These are phyloP conservation scores for Hirtodrosophila trivittata DNA, from an alignment of 2,888 invertebrate genomes.

Conservation along the genomic window DNA sequence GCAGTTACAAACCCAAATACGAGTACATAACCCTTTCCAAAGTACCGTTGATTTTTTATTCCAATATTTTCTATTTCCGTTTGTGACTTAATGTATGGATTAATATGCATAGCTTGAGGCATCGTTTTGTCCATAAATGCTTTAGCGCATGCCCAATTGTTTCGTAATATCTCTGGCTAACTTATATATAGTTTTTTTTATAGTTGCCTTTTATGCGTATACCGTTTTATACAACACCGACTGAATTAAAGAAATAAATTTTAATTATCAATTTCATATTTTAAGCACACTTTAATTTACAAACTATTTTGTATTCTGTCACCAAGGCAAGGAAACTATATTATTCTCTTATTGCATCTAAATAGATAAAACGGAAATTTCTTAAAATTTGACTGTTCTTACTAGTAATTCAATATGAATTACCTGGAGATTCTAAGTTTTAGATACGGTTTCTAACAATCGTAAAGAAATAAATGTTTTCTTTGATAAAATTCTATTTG, in stretches of 20 bases:
- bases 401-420: too few relatives aligned
- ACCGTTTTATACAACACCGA: conserved; percentile 28
- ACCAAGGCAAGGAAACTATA: conserved; percentile 20
- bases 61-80: conserved; percentile 63
- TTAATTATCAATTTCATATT: conserved; percentile 65
- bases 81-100: conserved; percentile 39
- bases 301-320: conserved; percentile 12
- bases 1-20: too few relatives aligned
- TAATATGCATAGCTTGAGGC: conserved; percentile 55
- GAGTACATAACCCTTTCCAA: conserved; percentile 7
- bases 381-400: too few relatives aligned
- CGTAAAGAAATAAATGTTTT: too few relatives aligned
- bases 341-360: conserved; percentile 5
- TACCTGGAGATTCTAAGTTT: too few relatives aligned
- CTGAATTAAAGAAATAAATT: conserved; percentile 48
- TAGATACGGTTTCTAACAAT: too few relatives aligned
- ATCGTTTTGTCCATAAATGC: conserved; percentile 45
- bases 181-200: conserved; percentile 39
- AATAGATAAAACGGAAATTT: conserved; percentile 8
- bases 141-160: conserved; percentile 46
- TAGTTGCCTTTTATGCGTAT: conserved; percentile 38
- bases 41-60: conserved; percentile 38
- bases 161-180: conserved; percentile 56
- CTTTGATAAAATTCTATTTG: too few relatives aligned
- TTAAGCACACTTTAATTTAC: conserved; percentile 46